A percentile compares a stretch with the other conserved stretches of the same genome.
Evolutionary conservation across 2,888 invertebrate species (phyloP).

Genomic region (Himalopsyche anomala): DNA sequence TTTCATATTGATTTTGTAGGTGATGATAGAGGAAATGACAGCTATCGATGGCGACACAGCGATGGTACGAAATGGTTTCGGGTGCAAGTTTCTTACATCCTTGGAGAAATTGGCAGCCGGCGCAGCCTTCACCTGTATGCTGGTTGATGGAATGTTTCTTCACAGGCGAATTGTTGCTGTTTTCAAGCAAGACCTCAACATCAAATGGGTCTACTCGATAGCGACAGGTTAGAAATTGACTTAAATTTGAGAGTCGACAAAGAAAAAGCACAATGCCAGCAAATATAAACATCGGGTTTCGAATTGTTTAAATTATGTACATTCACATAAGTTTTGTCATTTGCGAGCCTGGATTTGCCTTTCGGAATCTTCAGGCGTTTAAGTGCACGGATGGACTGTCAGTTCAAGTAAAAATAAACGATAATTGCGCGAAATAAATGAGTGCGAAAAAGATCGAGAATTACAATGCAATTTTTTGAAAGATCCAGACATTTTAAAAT

Average conservation of each 20-base stretch:
- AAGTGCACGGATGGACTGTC: no score
- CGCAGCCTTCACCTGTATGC: slow-evolving; percentile 83
- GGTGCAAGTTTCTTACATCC: slow-evolving; percentile 77
- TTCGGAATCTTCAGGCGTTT: no score
- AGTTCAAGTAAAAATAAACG: no score
- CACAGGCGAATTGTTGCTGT: slow-evolving; percentile 82
- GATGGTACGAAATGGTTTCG: slow-evolving; percentile 75
- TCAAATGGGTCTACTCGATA: slow-evolving; percentile 73
- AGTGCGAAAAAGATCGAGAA: no score
- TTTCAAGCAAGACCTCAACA: slow-evolving; percentile 77
- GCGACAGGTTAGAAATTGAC: slow-evolving; percentile 71
- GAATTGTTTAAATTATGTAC: no score
- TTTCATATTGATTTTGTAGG: slow-evolving; percentile 67
- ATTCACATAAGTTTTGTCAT: no score
- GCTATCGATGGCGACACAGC: slow-evolving; percentile 71
- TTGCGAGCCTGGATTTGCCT: no score
- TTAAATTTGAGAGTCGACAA: neutral
- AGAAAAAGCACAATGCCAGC: no score
- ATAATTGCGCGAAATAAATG: no score
- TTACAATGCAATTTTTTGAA: no score
- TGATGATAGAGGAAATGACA: slow-evolving; percentile 78
- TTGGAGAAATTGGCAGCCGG: slow-evolving; percentile 77
- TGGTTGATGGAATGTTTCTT: slow-evolving; percentile 81
- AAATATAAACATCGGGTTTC: no score
- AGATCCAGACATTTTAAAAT: neutral